Conservation (phyloP, 2,888 invertebrate species). For the Nyleta sp. region DNA sequence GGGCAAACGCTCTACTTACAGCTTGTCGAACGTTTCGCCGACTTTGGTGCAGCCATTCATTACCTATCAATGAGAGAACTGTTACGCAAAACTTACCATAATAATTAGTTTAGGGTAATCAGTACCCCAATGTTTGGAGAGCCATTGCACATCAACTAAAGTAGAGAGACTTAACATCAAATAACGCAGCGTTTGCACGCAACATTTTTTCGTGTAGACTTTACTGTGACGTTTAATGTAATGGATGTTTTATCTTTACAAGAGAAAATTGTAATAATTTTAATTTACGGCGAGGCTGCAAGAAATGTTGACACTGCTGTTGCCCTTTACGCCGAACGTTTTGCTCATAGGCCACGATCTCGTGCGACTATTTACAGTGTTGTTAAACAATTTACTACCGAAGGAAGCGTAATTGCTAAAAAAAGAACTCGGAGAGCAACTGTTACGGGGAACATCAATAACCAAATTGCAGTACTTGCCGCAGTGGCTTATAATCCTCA, state of each 20-base stretch:
- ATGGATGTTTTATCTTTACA: neutral
- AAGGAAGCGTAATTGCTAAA: neutral
- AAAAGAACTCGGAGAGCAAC: constrained; percentile 3
- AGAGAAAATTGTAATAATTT: constrained; percentile 14
- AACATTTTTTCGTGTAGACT: too few species aligned
- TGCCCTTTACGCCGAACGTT: neutral
- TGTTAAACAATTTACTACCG: constrained; percentile 5
- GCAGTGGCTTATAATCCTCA: constrained; percentile 10
- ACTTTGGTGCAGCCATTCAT: too few species aligned
- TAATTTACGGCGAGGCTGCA: constrained; percentile 7
- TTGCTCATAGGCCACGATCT: neutral
- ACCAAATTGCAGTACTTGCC: constrained; percentile 10
- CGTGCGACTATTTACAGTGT: neutral
- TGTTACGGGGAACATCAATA: neutral
- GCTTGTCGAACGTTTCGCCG: too few species aligned
- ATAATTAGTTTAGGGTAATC: too few species aligned
- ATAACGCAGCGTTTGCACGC: too few species aligned
- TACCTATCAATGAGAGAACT: too few species aligned
- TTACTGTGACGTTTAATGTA: too few species aligned
- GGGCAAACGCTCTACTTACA: too few species aligned
- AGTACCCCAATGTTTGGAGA: too few species aligned
- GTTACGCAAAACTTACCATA: too few species aligned
- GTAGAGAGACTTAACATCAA: too few species aligned
- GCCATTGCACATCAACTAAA: too few species aligned
- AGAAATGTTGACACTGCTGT: neutral